phyloP scores from a whole-genome alignment of 2,797 vertebrate species.

The Rachycentron canadum region DNA sequence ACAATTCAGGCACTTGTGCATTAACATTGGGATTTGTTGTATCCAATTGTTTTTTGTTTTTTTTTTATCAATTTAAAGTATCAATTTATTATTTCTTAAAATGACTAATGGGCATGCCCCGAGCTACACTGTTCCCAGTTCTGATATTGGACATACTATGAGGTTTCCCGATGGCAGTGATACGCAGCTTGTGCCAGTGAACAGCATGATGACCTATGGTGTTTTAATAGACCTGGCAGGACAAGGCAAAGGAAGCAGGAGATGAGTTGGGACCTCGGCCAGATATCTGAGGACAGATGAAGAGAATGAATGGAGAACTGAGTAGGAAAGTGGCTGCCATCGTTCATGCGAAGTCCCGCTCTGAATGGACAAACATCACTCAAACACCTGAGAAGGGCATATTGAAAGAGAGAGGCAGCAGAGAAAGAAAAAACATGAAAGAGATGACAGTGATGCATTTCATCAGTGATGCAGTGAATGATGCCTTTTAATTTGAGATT shows the following conservation, averaged over 20 bases:
- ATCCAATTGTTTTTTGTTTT: not conserved
- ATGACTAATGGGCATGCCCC: not conserved
- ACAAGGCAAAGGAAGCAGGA: conserved; percentile 47
- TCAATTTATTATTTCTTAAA: too few species aligned
- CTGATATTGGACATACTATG: conserved; percentile 12
- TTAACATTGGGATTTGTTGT: not conserved
- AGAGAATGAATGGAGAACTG: conserved; percentile 65
- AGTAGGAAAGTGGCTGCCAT: conserved; percentile 71
- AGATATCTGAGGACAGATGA: conserved; percentile 61
- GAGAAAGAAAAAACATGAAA: conserved; percentile 40
- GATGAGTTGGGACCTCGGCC: conserved; percentile 66
- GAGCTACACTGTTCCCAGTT: not conserved
- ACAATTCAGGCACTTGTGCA: not conserved
- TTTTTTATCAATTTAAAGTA: too few species aligned
- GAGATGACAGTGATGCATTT: conserved; percentile 56
- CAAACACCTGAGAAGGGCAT: conserved; percentile 50
- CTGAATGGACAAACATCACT: conserved; percentile 65
- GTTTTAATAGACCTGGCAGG: conserved; percentile 73
- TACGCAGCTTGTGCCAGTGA: conserved; percentile 61
- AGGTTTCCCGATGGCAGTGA: conserved; percentile 29
- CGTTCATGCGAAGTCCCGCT: conserved; percentile 64
- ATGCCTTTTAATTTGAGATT: conserved; percentile 30
- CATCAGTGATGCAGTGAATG: conserved; percentile 22
- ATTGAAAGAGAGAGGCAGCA: conserved; percentile 41
- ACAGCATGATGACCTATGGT: conserved; percentile 67